These are phyloP conservation scores for Crypturellus tataupa DNA, from an alignment of 2,797 vertebrate genomes.

Conservation along the genomic window DNA sequence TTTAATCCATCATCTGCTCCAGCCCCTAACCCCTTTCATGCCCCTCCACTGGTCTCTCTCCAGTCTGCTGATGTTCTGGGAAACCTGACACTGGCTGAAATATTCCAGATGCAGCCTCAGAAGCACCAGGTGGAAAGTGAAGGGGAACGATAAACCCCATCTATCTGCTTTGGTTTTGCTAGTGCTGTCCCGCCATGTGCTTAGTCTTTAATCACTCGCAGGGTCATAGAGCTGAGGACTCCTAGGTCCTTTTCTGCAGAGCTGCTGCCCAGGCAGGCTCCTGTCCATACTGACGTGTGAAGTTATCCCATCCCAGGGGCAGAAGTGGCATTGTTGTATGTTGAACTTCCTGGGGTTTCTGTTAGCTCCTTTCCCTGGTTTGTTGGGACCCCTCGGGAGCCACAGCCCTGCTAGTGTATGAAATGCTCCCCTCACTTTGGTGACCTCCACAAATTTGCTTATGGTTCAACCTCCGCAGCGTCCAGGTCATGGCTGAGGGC, in stretches of 20 bases:
- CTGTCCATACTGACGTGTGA: accelerated
- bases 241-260: background rate
- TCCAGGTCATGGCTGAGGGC: background rate
- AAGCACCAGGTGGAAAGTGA: background rate
- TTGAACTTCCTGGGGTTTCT: background rate
- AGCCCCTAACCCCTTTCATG: background rate
- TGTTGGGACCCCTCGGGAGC: background rate
- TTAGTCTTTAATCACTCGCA: background rate
- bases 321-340: background rate
- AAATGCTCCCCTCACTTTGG: accelerated
- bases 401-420: accelerated
- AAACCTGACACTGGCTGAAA: background rate
- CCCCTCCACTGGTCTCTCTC: background rate
- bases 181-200: too few relatives aligned
- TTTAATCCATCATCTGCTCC: background rate
- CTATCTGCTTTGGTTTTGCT: background rate
- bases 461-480: background rate
- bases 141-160: background rate
- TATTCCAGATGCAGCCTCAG: background rate
- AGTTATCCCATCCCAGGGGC: background rate
- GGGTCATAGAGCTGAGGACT: background rate
- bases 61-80: background rate
- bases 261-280: background rate
- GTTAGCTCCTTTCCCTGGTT: background rate
- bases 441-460: background rate